Evolutionary conservation across 2,888 invertebrate genomes (phyloP).

Genomic region (Epirrhoe tristata): DNA sequence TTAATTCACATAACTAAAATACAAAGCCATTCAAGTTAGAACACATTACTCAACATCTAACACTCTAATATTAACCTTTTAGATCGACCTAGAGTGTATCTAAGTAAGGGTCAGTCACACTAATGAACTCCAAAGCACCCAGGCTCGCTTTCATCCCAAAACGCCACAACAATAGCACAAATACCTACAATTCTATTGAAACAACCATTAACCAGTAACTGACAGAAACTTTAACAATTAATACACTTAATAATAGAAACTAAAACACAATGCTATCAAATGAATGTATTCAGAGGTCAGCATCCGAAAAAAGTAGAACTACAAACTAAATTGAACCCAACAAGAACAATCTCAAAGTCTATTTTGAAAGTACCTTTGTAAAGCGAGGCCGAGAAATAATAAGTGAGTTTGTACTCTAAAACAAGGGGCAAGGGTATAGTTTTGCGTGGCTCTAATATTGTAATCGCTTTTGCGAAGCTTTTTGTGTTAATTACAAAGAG

Average conservation of each 20-base stretch:
- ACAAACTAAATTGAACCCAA: slow-evolving; percentile 48
- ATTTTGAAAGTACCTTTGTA: slow-evolving; percentile 36
- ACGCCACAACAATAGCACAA: slow-evolving; percentile 70
- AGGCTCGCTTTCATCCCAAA: slow-evolving; percentile 66
- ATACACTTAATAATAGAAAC: slow-evolving; percentile 79
- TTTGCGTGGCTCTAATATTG: slow-evolving; percentile 28
- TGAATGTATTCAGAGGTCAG: slow-evolving; percentile 81
- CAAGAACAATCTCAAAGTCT: slow-evolving; percentile 34
- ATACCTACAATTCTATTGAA: slow-evolving; percentile 71
- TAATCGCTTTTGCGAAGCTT: slow-evolving; percentile 48
- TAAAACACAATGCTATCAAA: slow-evolving; percentile 76
- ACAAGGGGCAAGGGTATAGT: slow-evolving; percentile 36
- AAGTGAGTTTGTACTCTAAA: slow-evolving; percentile 34
- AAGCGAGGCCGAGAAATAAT: not conserved
- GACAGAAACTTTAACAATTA: slow-evolving; percentile 81
- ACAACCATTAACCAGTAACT: slow-evolving; percentile 77
- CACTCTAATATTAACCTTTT: slow-evolving; percentile 17
- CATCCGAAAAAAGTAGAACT: slow-evolving; percentile 56
- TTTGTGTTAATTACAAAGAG: slow-evolving; percentile 56
- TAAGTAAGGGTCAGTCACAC: slow-evolving; percentile 56
- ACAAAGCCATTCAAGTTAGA: not conserved
- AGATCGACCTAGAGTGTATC: slow-evolving; percentile 33
- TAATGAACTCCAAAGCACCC: slow-evolving; percentile 55
- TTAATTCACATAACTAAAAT: not conserved
- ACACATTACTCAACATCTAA: slow-evolving; percentile 11